These are phyloP conservation scores for Lepisosteus osseus DNA, from an alignment of 2,113 vertebrate species.

Conservation along the genomic window DNA sequence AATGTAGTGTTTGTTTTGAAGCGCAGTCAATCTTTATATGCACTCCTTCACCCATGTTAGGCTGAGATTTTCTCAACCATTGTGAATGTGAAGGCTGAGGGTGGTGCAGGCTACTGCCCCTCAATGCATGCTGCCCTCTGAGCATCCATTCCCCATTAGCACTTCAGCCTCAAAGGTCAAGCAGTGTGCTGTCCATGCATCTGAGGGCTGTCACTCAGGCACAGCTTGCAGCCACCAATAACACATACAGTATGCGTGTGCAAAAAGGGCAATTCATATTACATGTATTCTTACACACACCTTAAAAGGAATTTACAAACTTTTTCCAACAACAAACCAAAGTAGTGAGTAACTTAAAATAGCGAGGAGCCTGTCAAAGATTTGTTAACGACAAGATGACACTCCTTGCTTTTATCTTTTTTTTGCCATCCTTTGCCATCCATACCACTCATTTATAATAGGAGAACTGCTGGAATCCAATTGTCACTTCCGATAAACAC, in stretches of 20 bases:
- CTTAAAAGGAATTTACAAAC: too few relatives aligned
- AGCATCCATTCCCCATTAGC: slow-evolving; percentile 17
- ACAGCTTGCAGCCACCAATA: slow-evolving; percentile 44
- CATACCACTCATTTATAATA: too few relatives aligned
- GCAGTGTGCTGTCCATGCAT: slow-evolving; percentile 10
- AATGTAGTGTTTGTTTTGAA: not conserved
- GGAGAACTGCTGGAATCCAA: too few relatives aligned
- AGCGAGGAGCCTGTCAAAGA: too few relatives aligned
- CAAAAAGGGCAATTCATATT: slow-evolving; percentile 65
- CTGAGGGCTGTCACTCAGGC: slow-evolving; percentile 10
- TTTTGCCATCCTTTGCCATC: too few relatives aligned
- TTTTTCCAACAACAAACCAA: too few relatives aligned
- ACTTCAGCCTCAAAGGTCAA: slow-evolving; percentile 29
- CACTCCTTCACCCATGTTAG: slow-evolving; percentile 44
- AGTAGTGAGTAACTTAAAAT: too few relatives aligned
- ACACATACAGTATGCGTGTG: slow-evolving; percentile 59
- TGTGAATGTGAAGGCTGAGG: slow-evolving; percentile 66
- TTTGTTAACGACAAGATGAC: too few relatives aligned
- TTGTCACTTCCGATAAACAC: too few relatives aligned
- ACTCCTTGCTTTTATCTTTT: too few relatives aligned
- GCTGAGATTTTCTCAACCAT: slow-evolving; percentile 51
- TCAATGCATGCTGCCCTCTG: slow-evolving; percentile 27
- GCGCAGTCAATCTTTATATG: not conserved
- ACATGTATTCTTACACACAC: too few relatives aligned
- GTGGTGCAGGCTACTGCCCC: slow-evolving; percentile 39